Evolutionary conservation across 2,113 vertebrate species (phyloP), one percentile per base, ranked within the genome.

Genomic region (Callospermophilus lateralis): DNA sequence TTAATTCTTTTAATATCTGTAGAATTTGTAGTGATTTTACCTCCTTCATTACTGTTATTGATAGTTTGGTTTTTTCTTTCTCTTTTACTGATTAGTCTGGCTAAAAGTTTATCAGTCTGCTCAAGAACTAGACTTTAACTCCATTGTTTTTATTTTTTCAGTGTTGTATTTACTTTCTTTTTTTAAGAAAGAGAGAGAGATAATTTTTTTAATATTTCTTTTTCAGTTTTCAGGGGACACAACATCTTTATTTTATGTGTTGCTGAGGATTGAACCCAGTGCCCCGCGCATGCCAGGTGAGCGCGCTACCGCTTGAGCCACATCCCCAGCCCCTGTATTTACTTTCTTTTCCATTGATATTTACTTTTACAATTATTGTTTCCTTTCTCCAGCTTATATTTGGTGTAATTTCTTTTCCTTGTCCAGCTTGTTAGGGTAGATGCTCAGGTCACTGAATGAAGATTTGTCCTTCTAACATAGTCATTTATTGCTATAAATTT

Each of bases 331-430:
- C 45, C 45, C 45, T 68, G 6, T 45, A 0, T 88, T 90, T 70
- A 10, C 37, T 87, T 90, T 28, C 12, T 67, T 78, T 90, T 68
- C 76, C 19, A 73, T 7, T 93, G 53, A 19, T 67, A 45, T 58
- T 3, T 84, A 77, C 16, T 67, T 45, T 16, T n/a, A 89, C 70
- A 45, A 48, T 86, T 89, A 86, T 77, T 83, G 67, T 90, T 88
- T 89, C 15, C 10, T 77, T 88, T 91, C 45, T 84, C 55, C 11
- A 61, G 12, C 26, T 89, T 92, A 76, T 6, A 37, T 45, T 91
- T 53, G 30, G 12, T 78, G 91, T 93, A 72, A 73, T 93, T 70
- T 93, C 28, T 55, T 93, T 92, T 76, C 26, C 32, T 85, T 93
- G 76, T 84, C 11, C 80, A 68, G 30, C 16, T 39, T 74, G n/a